Evolutionary conservation across 2,888 invertebrate species (phyloP).

Genomic region (Polymixis lichenea): DNA sequence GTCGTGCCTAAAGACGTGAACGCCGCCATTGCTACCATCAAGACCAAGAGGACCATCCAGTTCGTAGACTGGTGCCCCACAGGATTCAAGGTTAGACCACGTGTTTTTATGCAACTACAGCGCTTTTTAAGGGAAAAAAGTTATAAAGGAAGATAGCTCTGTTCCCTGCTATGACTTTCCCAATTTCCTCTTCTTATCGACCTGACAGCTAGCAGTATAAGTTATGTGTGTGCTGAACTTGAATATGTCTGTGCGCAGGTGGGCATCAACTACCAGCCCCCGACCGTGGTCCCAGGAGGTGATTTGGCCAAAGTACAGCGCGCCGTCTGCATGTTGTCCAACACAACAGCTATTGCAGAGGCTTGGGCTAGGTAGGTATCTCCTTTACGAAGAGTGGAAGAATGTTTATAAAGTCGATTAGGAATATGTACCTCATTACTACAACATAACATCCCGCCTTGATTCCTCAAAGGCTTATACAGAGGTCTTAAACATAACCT

Average conservation of each 20-base stretch:
- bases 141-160: too few species aligned
- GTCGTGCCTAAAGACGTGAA: conserved; percentile 98
- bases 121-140: too few species aligned
- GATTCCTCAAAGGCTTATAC: too few species aligned
- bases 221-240: too few species aligned
- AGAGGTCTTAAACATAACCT: too few species aligned
- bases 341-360: conserved; percentile 98
- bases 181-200: too few species aligned
- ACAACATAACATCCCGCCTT: too few species aligned
- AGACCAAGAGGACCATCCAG: conserved; percentile 97
- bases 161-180: too few species aligned
- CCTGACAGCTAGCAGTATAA: too few species aligned
- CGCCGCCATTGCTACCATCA: conserved; percentile 97
- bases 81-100: conserved; percentile 91
- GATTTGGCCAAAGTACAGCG: conserved; percentile 98
- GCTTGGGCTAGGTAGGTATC: conserved; percentile 95
- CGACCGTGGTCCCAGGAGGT: conserved; percentile 97
- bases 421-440: too few species aligned
- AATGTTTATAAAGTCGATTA: too few species aligned
- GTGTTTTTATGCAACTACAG: too few species aligned
- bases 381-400: not conserved
- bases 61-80: conserved; percentile 97
- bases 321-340: conserved; percentile 99
- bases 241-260: conserved; percentile 79
- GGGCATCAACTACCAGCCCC: conserved; percentile 97